phyloP scores from a whole-genome alignment of 1,140 invertebrate genomes.

The Uloborus diversus region DNA sequence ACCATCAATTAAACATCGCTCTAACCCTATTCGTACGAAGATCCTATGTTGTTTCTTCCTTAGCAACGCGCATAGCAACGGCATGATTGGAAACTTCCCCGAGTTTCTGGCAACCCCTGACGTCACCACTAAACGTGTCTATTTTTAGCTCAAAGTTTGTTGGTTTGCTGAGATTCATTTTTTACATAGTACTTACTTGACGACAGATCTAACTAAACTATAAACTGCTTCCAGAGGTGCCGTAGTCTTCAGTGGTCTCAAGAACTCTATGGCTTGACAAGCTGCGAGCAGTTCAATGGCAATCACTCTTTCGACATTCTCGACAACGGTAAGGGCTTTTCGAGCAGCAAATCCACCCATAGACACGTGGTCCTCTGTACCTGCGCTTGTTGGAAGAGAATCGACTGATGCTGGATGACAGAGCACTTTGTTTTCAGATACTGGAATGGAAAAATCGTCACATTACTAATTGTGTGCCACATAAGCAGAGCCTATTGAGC shows the following conservation, averaged over 20 bases:
- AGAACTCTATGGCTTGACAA: constrained; percentile 80
- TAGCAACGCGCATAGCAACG: too few relatives aligned
- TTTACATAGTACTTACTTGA: constrained; percentile 64
- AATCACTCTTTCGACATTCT: constrained; percentile 76
- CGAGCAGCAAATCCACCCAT: constrained; percentile 80
- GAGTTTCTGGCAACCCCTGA: too few relatives aligned
- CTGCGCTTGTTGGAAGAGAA: constrained; percentile 77
- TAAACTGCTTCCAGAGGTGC: constrained; percentile 76
- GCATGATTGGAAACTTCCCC: too few relatives aligned
- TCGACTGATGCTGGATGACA: constrained; percentile 80
- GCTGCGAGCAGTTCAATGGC: constrained; percentile 78
- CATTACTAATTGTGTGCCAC: too few relatives aligned
- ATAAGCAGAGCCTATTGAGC: too few relatives aligned
- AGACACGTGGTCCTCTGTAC: constrained; percentile 80
- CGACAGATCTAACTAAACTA: constrained; percentile 71
- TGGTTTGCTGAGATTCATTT: background rate
- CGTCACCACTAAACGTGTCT: background rate
- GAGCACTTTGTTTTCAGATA: constrained; percentile 79
- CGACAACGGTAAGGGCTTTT: constrained; percentile 74
- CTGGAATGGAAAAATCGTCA: constrained; percentile 61
- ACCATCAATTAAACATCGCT: too few relatives aligned
- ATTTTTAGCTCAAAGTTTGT: background rate
- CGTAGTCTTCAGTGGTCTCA: constrained; percentile 76
- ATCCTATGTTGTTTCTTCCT: too few relatives aligned
- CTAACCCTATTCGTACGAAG: too few relatives aligned